phyloP scores from a whole-genome alignment of 2,797 vertebrate species.

The Falco rusticolus region DNA sequence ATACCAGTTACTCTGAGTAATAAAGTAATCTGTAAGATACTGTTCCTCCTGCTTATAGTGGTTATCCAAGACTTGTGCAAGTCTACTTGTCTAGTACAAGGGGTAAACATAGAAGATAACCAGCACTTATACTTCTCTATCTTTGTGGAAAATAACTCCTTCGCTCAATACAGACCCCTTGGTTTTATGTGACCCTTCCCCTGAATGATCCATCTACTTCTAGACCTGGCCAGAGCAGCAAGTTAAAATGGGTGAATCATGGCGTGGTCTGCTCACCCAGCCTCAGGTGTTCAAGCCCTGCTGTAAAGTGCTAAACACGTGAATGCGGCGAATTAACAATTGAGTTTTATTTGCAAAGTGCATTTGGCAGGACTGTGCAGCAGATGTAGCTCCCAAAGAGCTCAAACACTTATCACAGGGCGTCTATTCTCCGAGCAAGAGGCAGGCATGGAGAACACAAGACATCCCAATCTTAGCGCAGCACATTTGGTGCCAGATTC shows the following conservation, averaged over 20 bases:
- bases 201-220: not conserved
- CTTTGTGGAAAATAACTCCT: not conserved
- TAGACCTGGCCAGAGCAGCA: not conserved
- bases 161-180: not conserved
- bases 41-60: not conserved
- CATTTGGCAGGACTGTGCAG: not conserved
- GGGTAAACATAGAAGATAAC: not conserved
- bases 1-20: not conserved
- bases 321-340: accelerated
- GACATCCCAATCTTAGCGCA: not conserved
- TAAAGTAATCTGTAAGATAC: not conserved
- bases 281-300: not conserved
- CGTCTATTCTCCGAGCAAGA: not conserved
- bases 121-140: not conserved
- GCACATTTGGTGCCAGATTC: not conserved
- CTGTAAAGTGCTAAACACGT: not conserved
- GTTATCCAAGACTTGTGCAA: not conserved
- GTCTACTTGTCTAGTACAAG: not conserved
- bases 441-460: not conserved
- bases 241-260: not conserved
- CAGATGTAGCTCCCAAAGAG: not conserved
- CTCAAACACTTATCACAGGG: not conserved
- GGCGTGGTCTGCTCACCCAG: not conserved
- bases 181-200: not conserved
- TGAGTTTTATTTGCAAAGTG: not conserved